Conservation (phyloP, 2,797 vertebrate genomes). For the Botia kubotai region DNA sequence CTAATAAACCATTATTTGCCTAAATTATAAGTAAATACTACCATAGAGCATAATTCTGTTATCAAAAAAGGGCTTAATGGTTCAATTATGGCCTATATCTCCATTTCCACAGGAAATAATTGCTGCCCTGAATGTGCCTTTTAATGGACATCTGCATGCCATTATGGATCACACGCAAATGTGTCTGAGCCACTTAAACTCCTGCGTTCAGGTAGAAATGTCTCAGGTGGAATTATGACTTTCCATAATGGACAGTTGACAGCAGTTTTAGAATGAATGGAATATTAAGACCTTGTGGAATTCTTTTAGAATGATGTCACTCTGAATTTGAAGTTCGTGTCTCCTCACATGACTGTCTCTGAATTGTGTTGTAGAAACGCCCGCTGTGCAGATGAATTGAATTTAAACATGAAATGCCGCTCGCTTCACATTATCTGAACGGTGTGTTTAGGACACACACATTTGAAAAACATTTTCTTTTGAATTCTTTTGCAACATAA, state of each 20-base stretch:
- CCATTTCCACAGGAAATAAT: not conserved
- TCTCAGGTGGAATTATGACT: not conserved
- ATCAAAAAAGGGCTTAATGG: not conserved
- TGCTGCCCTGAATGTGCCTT: not conserved
- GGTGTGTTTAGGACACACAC: not conserved
- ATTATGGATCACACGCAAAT: not conserved
- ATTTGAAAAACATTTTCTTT: constrained; percentile 9
- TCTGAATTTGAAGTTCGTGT: constrained; percentile 50
- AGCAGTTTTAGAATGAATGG: not conserved
- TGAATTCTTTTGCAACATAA: not conserved
- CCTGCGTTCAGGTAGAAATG: not conserved
- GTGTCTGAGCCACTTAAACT: not conserved
- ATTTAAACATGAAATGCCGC: constrained; percentile 24
- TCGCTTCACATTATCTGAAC: constrained; percentile 7
- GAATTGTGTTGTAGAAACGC: constrained; percentile 42
- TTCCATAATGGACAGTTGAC: constrained; percentile 5
- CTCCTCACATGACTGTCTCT: constrained; percentile 42
- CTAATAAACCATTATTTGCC: constrained; percentile 2
- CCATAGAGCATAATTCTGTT: not conserved
- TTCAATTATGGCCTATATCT: not conserved
- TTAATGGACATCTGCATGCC: not conserved
- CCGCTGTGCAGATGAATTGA: constrained; percentile 52
- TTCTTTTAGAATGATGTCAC: constrained; percentile 28
- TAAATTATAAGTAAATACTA: not conserved
- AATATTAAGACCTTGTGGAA: not conserved